Base-by-base conservation (phyloP, 2,888 invertebrate species). In the Enoplolaimus lenunculus region DNA sequence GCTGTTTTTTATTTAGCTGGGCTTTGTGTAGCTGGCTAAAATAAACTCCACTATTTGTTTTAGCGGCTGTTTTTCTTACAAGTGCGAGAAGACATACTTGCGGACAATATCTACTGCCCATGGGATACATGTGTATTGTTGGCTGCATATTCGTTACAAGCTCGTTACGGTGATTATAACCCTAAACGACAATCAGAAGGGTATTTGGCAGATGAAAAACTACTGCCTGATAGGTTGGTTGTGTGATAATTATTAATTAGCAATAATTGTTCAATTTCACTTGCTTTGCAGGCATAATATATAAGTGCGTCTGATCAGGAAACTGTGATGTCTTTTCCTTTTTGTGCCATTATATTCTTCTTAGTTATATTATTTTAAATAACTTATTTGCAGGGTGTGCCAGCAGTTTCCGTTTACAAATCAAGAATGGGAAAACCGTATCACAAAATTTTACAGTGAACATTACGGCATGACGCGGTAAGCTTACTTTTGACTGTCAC, bases 381-480 rank as follows among this genome's bases (percentile, higher is more conserved):
- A n/a, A n/a, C n/a, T n/a, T n/a, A n/a, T n/a, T 79, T 81, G 2
- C 79, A 87, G 88, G 81, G 93, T 94, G 75, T 88, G 92, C 85
- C 94, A 95, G 83, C 97, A 98, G 84, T 97, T 97, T 85, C 95
- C 94, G 85, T 90, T 97, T 89, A 90, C 92, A 73, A 90, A 91
- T 83, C 93, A 94, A 70, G 94, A 98, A 83, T 98, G 98, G 98
- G 97, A 97, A 83, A 90, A 90, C 80, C 90, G 94, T 80, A 93
- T 98, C 81, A 91, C 91, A 80, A 93, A 91, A 77, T 98, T 97
- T 97, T 97, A 93, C 91, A 90, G 90, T 80, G 94, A 95, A 83
- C 94, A 84, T 76, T 88, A 89, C 81, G 81, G 78, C 71, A 81
- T 82, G 91, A 83, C 90, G 77, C 88, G 91, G 79, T 80, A 73